These are phyloP conservation scores for Euproctis similis DNA, from an alignment of 2,888 invertebrate species.

Conservation along the genomic window DNA sequence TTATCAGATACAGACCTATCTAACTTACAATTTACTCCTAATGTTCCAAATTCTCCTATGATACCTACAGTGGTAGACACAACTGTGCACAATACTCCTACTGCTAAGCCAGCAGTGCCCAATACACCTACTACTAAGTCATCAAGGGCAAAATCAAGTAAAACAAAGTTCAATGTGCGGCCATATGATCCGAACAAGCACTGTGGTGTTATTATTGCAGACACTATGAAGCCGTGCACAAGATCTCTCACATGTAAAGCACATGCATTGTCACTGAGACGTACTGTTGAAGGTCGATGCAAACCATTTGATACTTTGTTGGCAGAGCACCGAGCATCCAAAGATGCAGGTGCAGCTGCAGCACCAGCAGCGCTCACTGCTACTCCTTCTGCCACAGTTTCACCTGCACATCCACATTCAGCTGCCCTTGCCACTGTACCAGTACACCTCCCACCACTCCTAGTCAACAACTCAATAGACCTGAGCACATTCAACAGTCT, in stretches of 20 bases:
- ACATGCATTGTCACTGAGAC: slow-evolving; percentile 80
- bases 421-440: slow-evolving; percentile 21
- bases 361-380: slow-evolving; percentile 26
- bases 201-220: slow-evolving; percentile 84
- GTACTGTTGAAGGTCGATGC: slow-evolving; percentile 81
- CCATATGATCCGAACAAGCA: slow-evolving; percentile 90
- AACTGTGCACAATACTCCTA: slow-evolving; percentile 17
- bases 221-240: slow-evolving; percentile 83
- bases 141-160: slow-evolving; percentile 49
- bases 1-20: slow-evolving; percentile 52
- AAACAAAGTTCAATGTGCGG: slow-evolving; percentile 70
- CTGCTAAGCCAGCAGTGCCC: slow-evolving; percentile 30
- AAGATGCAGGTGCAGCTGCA: slow-evolving; percentile 57
- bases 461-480: slow-evolving; percentile 54
- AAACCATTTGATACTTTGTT: slow-evolving; percentile 85
- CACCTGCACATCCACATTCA: slow-evolving; percentile 19
- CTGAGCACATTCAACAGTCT: slow-evolving; percentile 51
- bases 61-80: slow-evolving; percentile 39
- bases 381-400: slow-evolving; percentile 16
- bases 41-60: slow-evolving; percentile 38
- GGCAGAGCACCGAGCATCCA: slow-evolving; percentile 82
- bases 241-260: slow-evolving; percentile 84
- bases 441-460: slow-evolving; percentile 46
- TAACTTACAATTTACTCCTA: slow-evolving; percentile 54
- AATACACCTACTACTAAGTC: slow-evolving; percentile 42